phyloP scores from a whole-genome alignment of 1,140 invertebrate genomes.

The Parasteatoda tepidariorum region DNA sequence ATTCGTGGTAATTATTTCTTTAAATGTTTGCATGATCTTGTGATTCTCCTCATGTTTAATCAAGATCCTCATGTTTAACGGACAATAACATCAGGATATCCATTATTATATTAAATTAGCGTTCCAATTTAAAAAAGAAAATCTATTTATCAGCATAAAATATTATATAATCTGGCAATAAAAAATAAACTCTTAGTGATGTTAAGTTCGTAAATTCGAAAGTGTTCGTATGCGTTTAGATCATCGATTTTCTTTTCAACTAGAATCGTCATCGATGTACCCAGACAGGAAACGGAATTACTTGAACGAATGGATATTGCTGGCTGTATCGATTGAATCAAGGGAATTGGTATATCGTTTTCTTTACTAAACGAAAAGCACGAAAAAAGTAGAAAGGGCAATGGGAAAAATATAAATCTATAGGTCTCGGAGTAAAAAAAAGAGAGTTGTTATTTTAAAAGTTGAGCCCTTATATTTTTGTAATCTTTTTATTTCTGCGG shows the following conservation, averaged over 20 bases:
- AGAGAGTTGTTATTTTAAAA: constrained; percentile 26
- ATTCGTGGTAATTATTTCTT: too few species aligned
- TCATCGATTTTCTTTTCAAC: constrained; percentile 28
- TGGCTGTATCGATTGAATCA: constrained; percentile 49
- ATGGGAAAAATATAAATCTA: constrained; percentile 30
- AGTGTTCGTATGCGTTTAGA: constrained; percentile 1
- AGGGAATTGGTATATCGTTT: constrained; percentile 51
- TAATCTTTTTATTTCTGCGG: too few species aligned
- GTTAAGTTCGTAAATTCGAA: neutral
- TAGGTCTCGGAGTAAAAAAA: neutral
- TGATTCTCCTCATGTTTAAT: too few species aligned
- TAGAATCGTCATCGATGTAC: constrained; percentile 53
- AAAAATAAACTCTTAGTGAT: neutral
- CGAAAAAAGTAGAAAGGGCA: constrained; percentile 3
- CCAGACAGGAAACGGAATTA: constrained; percentile 45
- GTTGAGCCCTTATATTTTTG: too few species aligned
- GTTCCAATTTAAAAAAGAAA: too few species aligned
- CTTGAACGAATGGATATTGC: constrained; percentile 44
- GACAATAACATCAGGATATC: too few species aligned
- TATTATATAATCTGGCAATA: neutral
- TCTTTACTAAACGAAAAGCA: constrained; percentile 34
- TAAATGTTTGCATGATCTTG: too few species aligned
- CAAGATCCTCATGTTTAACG: too few species aligned
- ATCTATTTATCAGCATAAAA: too few species aligned
- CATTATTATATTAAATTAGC: too few species aligned